Percentiles rank a stretch among this genome's conserved stretches.
Evolutionary conservation across 1,140 invertebrate genomes (phyloP).

Genomic region (Drosophila pandora): DNA sequence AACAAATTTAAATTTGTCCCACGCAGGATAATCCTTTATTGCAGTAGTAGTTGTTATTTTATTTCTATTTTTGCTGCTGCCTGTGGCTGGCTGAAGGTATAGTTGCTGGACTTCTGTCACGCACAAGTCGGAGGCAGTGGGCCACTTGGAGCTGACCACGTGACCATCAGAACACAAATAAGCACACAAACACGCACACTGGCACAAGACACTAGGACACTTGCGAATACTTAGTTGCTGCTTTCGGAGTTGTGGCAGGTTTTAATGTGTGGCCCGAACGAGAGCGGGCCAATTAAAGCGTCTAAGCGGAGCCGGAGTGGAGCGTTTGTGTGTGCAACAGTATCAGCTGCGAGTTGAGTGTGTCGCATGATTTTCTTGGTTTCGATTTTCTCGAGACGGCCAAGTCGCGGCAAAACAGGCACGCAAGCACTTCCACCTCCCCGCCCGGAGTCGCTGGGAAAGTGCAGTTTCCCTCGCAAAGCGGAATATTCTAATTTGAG

Average conservation of each 20-base stretch:
- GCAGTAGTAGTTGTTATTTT: slow-evolving; percentile 29
- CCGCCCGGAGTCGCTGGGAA: neutral
- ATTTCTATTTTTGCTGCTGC: slow-evolving; percentile 13
- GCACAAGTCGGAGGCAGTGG: slow-evolving; percentile 64
- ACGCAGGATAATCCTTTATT: slow-evolving; percentile 64
- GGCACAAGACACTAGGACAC: slow-evolving; percentile 21
- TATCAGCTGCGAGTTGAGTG: slow-evolving; percentile 19
- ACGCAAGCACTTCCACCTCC: slow-evolving; percentile 33
- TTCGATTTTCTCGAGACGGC: slow-evolving; percentile 2
- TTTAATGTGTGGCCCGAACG: slow-evolving; percentile 59
- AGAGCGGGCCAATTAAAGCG: slow-evolving; percentile 59
- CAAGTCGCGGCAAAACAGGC: slow-evolving; percentile 16
- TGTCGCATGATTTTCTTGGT: slow-evolving; percentile 15
- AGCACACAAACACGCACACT: slow-evolving; percentile 28
- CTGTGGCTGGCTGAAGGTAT: slow-evolving; percentile 29
- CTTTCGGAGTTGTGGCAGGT: slow-evolving; percentile 26
- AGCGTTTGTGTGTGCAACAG: slow-evolving; percentile 11
- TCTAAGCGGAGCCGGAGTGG: slow-evolving; percentile 17
- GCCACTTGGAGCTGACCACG: slow-evolving; percentile 62
- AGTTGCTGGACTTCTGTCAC: slow-evolving; percentile 63
- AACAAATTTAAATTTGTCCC: slow-evolving; percentile 54
- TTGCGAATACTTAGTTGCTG: slow-evolving; percentile 44
- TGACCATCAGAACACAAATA: slow-evolving; percentile 61
- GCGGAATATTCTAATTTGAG: slow-evolving; percentile 35
- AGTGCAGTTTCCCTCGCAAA: slow-evolving; percentile 8